A percentile compares a stretch with the other conserved stretches of the same genome.
These are phyloP conservation scores for Harlomillsia oculata DNA, from an alignment of 1,140 invertebrate genomes.

Conservation along the genomic window DNA sequence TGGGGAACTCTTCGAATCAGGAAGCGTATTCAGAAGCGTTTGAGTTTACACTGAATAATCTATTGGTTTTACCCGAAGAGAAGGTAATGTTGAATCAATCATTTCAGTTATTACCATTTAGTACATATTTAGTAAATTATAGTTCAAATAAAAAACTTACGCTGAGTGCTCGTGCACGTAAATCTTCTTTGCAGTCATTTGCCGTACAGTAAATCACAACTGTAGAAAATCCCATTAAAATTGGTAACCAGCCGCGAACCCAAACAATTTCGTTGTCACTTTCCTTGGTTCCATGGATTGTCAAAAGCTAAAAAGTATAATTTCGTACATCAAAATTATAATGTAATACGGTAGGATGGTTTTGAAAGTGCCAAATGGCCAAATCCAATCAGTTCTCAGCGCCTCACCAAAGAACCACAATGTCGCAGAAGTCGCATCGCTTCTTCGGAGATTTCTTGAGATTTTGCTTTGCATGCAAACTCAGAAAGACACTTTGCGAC, in stretches of 20 bases:
- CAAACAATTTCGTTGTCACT: slow-evolving; percentile 83
- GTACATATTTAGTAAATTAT: too few species aligned
- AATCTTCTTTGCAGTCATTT: slow-evolving; percentile 80
- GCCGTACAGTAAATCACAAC: slow-evolving; percentile 63
- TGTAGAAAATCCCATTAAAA: slow-evolving; percentile 84
- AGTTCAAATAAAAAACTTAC: too few species aligned
- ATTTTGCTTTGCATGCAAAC: slow-evolving; percentile 95
- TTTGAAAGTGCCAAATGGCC: too few species aligned
- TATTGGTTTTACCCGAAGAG: too few species aligned
- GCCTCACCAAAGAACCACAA: slow-evolving; percentile 63
- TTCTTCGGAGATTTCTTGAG: slow-evolving; percentile 97
- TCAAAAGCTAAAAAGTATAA: background rate
- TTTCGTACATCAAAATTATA: background rate
- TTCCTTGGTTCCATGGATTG: slow-evolving; percentile 52
- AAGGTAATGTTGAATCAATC: too few species aligned
- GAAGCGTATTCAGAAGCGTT: too few species aligned
- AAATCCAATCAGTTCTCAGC: too few species aligned
- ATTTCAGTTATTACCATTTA: too few species aligned
- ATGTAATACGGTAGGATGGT: background rate
- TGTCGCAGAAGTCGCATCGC: slow-evolving; percentile 90
- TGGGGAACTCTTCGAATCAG: too few species aligned
- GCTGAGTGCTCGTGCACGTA: slow-evolving; percentile 74
- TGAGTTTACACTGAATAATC: too few species aligned
- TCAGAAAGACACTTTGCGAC: slow-evolving; percentile 98
- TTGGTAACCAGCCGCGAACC: slow-evolving; percentile 97